Percentiles rank a stretch among this genome's conserved stretches.
Conservation (phyloP, 2,113 vertebrate species). For the Podiceps cristatus region DNA sequence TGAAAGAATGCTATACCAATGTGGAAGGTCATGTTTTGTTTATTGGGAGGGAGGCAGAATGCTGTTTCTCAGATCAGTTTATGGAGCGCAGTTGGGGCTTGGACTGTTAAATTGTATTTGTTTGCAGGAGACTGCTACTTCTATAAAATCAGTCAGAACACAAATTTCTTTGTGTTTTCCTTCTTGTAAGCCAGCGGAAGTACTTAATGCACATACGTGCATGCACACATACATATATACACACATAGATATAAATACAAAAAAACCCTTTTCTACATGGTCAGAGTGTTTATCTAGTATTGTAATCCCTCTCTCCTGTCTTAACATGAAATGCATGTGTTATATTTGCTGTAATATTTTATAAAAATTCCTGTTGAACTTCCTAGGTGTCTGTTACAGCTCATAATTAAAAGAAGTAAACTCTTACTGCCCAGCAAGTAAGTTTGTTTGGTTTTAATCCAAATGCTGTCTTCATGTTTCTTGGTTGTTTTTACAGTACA, state of each 20-base stretch:
- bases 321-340: not conserved
- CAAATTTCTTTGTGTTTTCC: not conserved
- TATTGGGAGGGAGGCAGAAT: not conserved
- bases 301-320: not conserved
- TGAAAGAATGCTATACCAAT: not conserved
- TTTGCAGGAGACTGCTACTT: not conserved
- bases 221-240: no score
- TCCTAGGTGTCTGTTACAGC: not conserved
- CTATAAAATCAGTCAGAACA: not conserved
- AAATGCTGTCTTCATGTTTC: not conserved
- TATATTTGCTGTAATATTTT: not conserved
- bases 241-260: not conserved
- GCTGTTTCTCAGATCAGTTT: not conserved
- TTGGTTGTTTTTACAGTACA: not conserved
- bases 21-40: not conserved
- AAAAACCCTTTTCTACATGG: not conserved
- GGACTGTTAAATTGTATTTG: not conserved
- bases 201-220: not conserved
- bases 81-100: not conserved
- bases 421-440: not conserved
- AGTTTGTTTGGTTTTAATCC: not conserved
- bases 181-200: not conserved
- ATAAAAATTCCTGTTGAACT: not conserved
- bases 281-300: not conserved
- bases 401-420: not conserved